These are phyloP conservation scores for Pteronotus mesoamericanus DNA, from an alignment of 2,797 vertebrate genomes.

Conservation along the genomic window DNA sequence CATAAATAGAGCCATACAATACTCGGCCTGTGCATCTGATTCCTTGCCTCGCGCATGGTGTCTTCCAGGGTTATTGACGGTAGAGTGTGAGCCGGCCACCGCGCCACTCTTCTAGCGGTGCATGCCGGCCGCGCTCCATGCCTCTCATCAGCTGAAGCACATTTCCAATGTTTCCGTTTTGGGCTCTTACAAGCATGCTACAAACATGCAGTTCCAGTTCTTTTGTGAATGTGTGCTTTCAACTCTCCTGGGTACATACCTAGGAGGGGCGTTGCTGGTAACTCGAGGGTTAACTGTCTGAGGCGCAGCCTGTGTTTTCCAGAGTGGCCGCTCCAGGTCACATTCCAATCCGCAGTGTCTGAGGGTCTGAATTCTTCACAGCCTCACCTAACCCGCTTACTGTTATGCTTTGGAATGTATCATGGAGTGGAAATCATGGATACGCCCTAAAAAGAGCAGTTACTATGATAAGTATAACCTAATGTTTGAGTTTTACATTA, in stretches of 20 bases:
- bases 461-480: not conserved
- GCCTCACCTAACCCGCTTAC: not conserved
- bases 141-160: too few species aligned
- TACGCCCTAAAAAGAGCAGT: not conserved
- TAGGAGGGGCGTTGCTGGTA: too few species aligned
- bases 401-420: not conserved
- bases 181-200: too few species aligned
- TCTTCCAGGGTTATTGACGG: too few species aligned
- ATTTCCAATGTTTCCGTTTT: fast-evolving
- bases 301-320: not conserved
- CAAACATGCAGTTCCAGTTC: not conserved
- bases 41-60: too few species aligned
- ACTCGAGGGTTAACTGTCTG: not conserved
- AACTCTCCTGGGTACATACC: too few species aligned
- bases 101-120: too few species aligned
- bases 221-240: not conserved
- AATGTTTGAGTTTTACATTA: not conserved
- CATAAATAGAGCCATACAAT: too few species aligned
- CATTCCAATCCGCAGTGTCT: too few species aligned
- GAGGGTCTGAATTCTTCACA: not conserved
- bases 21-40: too few species aligned
- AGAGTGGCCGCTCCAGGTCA: too few species aligned
- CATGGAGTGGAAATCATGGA: not conserved
- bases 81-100: fast-evolving
- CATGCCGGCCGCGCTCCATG: fast-evolving